Conservation (phyloP, 2,888 invertebrate species). For the Tubiluchus corallicola region DNA sequence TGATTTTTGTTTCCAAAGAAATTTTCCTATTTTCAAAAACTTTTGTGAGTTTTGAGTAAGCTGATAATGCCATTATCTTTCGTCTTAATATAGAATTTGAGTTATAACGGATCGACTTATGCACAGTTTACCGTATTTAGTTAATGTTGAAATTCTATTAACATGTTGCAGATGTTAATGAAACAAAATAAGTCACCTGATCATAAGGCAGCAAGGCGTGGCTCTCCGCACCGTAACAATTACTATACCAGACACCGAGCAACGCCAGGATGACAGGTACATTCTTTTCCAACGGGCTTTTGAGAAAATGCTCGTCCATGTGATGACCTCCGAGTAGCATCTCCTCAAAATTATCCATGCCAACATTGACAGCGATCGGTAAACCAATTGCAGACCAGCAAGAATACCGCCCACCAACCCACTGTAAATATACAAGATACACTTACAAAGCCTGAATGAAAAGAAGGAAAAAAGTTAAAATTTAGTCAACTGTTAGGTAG, state of each 20-base stretch:
- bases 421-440: conserved; percentile 30
- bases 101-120: no score
- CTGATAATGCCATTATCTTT: no score
- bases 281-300: conserved; percentile 70
- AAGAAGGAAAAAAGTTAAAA: not conserved
- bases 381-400: conserved; percentile 98
- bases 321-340: conserved; percentile 74
- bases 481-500: not conserved
- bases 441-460: not conserved
- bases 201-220: conserved; percentile 93
- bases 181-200: no score
- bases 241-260: conserved; percentile 70
- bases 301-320: conserved; percentile 81
- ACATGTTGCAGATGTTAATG: no score
- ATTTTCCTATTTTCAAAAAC: no score
- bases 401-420: conserved; percentile 95
- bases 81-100: no score
- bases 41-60: no score
- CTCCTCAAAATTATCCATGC: conserved; percentile 77
- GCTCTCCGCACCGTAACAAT: conserved; percentile 86
- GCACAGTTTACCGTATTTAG: no score
- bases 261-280: conserved; percentile 85
- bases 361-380: conserved; percentile 78
- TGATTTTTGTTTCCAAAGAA: no score
- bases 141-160: no score